Percentiles rank a stretch among this genome's conserved stretches.
phyloP scores from a whole-genome alignment of 2,888 invertebrate species.

The Bimastos eiseni region DNA sequence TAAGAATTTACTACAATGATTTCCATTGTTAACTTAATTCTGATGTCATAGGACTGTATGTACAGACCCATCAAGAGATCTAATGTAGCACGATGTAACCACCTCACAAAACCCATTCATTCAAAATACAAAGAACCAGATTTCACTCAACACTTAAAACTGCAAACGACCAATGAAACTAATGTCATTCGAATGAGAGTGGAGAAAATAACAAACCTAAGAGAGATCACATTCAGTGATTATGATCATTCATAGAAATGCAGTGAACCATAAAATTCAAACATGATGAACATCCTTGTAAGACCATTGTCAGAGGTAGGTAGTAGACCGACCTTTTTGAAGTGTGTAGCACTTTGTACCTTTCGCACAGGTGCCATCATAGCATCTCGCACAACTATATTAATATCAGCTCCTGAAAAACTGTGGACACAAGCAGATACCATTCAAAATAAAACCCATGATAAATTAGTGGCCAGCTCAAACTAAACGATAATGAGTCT shows the following conservation, averaged over 20 bases:
- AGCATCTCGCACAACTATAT: slow-evolving; percentile 93
- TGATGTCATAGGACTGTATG: not conserved
- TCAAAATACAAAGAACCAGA: not conserved
- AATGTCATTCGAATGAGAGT: not conserved
- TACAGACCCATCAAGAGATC: not conserved
- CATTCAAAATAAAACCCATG: not conserved
- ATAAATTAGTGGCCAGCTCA: not conserved
- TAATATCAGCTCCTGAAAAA: slow-evolving; percentile 97
- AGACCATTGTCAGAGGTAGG: not conserved
- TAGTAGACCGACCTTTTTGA: slow-evolving; percentile 68
- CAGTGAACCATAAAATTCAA: too few species aligned
- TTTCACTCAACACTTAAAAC: not conserved
- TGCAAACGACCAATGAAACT: not conserved
- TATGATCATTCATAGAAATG: too few species aligned
- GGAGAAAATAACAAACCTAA: not conserved
- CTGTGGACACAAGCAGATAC: slow-evolving; percentile 60
- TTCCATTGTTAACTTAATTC: too few species aligned
- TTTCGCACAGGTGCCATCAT: slow-evolving; percentile 98
- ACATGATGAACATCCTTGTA: not conserved
- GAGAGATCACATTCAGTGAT: not conserved
- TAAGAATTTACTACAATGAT: not conserved
- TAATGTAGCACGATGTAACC: not conserved
- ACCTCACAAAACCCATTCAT: not conserved
- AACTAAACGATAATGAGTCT: not conserved
- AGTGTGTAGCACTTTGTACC: slow-evolving; percentile 97